phyloP scores from a whole-genome alignment of 2,888 invertebrate genomes.

The Catonia carolina region DNA sequence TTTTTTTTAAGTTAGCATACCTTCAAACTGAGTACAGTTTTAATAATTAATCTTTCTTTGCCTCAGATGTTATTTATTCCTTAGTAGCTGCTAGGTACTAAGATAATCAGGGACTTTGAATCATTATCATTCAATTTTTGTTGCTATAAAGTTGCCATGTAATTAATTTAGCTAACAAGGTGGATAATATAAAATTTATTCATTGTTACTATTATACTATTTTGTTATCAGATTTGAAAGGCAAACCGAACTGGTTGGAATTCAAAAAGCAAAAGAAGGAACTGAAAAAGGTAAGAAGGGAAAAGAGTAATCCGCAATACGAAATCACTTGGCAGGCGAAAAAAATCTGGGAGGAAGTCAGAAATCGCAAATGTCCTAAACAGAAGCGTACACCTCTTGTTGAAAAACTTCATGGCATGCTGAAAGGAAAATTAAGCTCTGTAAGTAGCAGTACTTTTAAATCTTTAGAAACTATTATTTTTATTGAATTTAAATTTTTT shows the following conservation, averaged over 20 bases:
- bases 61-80: too few species aligned
- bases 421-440: background rate
- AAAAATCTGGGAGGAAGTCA: slow-evolving; percentile 52
- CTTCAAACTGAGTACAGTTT: too few species aligned
- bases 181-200: too few species aligned
- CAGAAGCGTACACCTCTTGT: slow-evolving; percentile 53
- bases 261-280: slow-evolving; percentile 70
- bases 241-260: slow-evolving; percentile 63
- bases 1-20: too few species aligned
- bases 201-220: too few species aligned
- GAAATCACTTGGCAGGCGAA: slow-evolving; percentile 52
- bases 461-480: background rate
- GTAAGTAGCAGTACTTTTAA: too few species aligned
- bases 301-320: slow-evolving; percentile 54
- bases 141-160: too few species aligned
- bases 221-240: slow-evolving; percentile 24
- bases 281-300: slow-evolving; percentile 44
- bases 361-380: slow-evolving; percentile 49
- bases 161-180: too few species aligned
- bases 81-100: too few species aligned
- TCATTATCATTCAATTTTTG: too few species aligned
- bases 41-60: too few species aligned
- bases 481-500: background rate
- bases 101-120: too few species aligned
- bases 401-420: slow-evolving; percentile 50